These are phyloP conservation scores for Poeciliopsis retropinna DNA, from an alignment of 2,113 vertebrate genomes.

Conservation along the genomic window DNA sequence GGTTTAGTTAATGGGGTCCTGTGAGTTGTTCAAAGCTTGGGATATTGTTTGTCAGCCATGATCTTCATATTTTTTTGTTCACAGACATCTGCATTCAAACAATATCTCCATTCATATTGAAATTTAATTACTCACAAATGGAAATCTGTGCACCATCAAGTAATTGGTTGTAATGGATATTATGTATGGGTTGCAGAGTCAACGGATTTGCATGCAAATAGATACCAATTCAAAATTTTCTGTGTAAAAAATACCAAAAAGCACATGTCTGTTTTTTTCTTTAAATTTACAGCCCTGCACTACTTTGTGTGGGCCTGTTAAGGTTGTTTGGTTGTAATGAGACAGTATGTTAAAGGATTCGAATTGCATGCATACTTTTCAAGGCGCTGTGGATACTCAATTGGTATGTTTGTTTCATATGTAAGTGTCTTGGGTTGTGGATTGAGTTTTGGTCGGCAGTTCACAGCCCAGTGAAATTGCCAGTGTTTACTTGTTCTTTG, in stretches of 20 bases:
- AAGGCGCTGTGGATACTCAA: not conserved
- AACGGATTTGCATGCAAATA: too few species aligned
- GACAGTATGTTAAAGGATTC: not conserved
- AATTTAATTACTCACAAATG: not conserved
- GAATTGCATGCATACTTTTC: not conserved
- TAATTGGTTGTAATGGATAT: not conserved
- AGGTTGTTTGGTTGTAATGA: not conserved
- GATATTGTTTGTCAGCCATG: not conserved
- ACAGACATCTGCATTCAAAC: not conserved
- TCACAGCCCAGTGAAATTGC: not conserved
- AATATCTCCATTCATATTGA: not conserved
- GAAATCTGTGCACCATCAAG: not conserved
- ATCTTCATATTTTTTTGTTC: not conserved
- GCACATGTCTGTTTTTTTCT: not conserved
- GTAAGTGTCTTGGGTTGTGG: too few species aligned
- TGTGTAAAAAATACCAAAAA: too few species aligned
- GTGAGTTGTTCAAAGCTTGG: not conserved
- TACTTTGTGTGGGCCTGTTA: not conserved
- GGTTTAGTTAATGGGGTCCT: not conserved
- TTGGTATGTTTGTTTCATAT: not conserved
- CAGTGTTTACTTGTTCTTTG: not conserved
- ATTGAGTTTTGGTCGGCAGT: too few species aligned
- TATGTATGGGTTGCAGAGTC: too few species aligned
- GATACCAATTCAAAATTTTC: too few species aligned
- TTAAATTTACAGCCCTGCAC: not conserved